Conservation (phyloP, 2,797 vertebrate genomes). For the Xiphorhynchus erythropygius region DNA sequence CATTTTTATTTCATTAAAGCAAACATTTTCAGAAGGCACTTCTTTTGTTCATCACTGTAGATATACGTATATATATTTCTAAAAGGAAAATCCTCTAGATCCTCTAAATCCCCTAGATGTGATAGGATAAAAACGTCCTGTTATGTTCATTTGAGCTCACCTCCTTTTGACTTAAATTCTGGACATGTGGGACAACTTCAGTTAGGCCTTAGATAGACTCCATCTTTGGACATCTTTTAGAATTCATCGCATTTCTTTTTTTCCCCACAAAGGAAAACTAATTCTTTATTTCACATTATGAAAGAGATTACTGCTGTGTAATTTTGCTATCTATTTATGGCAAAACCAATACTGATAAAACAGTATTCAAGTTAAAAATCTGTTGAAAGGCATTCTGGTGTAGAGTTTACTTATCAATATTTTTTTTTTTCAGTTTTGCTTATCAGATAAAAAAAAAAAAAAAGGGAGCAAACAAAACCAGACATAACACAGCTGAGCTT, state of each 20-base stretch:
- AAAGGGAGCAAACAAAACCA: not conserved
- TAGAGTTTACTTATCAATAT: not conserved
- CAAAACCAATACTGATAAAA: not conserved
- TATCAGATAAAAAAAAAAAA: not conserved
- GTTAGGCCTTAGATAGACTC: not conserved
- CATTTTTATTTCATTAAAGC: not conserved
- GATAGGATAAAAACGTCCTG: rapidly evolving
- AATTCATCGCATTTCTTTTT: not conserved
- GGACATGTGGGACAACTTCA: not conserved
- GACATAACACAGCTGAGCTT: not conserved
- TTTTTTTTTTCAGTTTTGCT: not conserved
- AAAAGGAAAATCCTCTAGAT: not conserved
- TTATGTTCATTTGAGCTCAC: not conserved
- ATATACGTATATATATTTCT: not conserved
- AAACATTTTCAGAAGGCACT: not conserved
- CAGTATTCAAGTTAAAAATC: not conserved
- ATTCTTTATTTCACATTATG: not conserved
- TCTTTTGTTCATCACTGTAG: not conserved
- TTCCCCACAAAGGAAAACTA: not conserved
- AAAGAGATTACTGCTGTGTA: rapidly evolving
- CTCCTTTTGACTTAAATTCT: not conserved
- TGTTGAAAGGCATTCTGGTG: not conserved
- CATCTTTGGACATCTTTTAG: not conserved
- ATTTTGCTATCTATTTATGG: not conserved
- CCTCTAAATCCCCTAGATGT: rapidly evolving